A percentile compares a stretch with the other conserved stretches of the same genome.
These are phyloP conservation scores for Trissoscelio sp. DNA, from an alignment of 2,888 invertebrate species.

Conservation along the genomic window DNA sequence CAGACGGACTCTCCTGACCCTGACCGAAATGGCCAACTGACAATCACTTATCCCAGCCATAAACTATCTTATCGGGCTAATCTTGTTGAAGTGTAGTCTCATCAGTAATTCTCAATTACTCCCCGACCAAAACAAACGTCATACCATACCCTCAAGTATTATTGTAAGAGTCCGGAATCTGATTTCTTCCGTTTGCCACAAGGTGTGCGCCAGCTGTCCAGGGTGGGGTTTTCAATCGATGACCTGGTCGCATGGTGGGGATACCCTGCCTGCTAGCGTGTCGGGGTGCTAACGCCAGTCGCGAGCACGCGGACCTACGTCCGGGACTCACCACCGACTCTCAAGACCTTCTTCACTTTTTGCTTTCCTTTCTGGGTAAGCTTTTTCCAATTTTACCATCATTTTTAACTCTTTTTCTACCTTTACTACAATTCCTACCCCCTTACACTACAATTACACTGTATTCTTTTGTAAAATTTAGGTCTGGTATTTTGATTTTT, in stretches of 20 bases:
- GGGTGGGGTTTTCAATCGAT: slow-evolving; percentile 49
- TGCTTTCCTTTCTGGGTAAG: too few relatives aligned
- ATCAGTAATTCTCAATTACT: background rate
- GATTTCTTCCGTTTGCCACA: background rate
- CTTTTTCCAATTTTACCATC: too few relatives aligned
- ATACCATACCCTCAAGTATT: too few relatives aligned
- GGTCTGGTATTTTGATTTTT: too few relatives aligned
- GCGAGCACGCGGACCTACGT: slow-evolving; percentile 28
- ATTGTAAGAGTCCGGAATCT: slow-evolving; percentile 2
- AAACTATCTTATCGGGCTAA: background rate
- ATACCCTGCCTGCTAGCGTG: background rate
- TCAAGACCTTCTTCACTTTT: background rate
- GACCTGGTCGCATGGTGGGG: slow-evolving; percentile 17
- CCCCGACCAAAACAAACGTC: background rate
- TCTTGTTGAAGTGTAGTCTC: background rate
- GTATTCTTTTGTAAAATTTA: too few relatives aligned
- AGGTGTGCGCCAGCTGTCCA: slow-evolving; percentile 22
- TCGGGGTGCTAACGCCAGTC: slow-evolving; percentile 28
- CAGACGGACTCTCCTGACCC: background rate
- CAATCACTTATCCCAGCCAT: background rate
- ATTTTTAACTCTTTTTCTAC: too few relatives aligned
- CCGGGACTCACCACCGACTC: slow-evolving; percentile 6
- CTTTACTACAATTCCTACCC: too few relatives aligned
- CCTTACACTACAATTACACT: too few relatives aligned
- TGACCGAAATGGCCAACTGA: background rate